Percentiles rank a stretch among this genome's conserved stretches.
phyloP scores from a whole-genome alignment of 1,140 invertebrate genomes.

The Schlechtendalia chinensis region DNA sequence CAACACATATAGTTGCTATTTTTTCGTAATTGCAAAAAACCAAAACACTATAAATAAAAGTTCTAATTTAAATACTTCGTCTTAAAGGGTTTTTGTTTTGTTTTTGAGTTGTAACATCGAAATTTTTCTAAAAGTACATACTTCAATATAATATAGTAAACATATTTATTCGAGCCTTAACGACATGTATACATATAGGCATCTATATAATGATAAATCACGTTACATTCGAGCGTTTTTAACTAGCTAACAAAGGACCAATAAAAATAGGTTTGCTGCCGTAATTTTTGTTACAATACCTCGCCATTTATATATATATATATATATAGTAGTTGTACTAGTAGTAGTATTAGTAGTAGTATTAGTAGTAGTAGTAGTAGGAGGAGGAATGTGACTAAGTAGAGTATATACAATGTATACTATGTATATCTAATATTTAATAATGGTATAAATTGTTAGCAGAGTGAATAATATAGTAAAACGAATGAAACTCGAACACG shows the following conservation, averaged over 20 bases:
- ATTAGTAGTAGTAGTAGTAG: no score
- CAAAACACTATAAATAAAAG: background rate
- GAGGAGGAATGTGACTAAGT: background rate
- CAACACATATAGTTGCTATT: no score
- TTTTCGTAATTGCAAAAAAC: no score
- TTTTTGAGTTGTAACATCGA: background rate
- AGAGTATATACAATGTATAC: background rate
- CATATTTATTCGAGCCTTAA: background rate
- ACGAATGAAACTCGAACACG: conserved; percentile 22
- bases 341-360: no score
- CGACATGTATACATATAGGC: no score
- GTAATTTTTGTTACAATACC: conserved; percentile 40
- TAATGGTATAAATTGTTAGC: conserved; percentile 27
- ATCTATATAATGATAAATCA: background rate
- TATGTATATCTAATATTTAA: conserved; percentile 14
- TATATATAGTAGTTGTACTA: background rate
- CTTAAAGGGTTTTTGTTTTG: no score
- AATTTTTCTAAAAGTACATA: background rate
- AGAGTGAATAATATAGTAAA: conserved; percentile 26
- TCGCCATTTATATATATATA: conserved; percentile 25
- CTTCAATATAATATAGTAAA: background rate
- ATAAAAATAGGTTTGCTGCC: conserved; percentile 17
- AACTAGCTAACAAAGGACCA: conserved; percentile 42
- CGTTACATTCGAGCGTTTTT: conserved; percentile 2
- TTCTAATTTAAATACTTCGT: background rate